A percentile compares a stretch with the other conserved stretches of the same genome.
These are phyloP conservation scores for Melanotaenia duboulayi DNA, from an alignment of 2,113 vertebrate species.

Conservation along the genomic window DNA sequence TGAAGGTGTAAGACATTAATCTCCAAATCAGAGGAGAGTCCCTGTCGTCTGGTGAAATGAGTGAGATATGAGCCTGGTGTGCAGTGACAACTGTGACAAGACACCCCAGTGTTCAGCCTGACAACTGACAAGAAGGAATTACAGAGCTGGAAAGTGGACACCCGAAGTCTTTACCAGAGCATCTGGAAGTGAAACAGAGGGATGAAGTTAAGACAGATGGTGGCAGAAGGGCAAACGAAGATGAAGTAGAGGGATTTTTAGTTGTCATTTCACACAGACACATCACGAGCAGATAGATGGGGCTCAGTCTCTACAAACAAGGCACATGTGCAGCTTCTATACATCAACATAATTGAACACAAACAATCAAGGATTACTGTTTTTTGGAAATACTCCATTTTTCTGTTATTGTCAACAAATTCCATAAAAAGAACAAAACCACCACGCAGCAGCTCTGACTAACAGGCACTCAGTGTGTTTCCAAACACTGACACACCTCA, in stretches of 20 bases:
- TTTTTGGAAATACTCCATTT: not conserved
- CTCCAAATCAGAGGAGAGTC: not conserved
- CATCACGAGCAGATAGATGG: slow-evolving; percentile 8
- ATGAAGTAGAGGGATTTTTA: slow-evolving; percentile 34
- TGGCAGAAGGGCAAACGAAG: slow-evolving; percentile 10
- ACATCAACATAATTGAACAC: not conserved
- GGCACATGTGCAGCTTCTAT: slow-evolving; percentile 11
- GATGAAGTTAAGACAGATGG: slow-evolving; percentile 52
- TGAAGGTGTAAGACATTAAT: slow-evolving; percentile 45
- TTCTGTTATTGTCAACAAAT: not conserved
- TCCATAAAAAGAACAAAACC: not conserved
- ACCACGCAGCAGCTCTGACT: not conserved
- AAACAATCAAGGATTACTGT: not conserved
- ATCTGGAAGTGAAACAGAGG: slow-evolving; percentile 41
- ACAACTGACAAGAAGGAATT: slow-evolving; percentile 54
- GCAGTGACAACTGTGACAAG: slow-evolving; percentile 56
- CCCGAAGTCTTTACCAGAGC: slow-evolving; percentile 8
- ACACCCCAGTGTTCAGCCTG: slow-evolving; percentile 44
- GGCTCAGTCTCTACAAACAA: not conserved
- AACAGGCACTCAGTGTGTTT: no score
- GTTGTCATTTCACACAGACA: slow-evolving; percentile 33
- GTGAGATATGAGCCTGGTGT: slow-evolving; percentile 47
- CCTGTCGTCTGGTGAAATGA: slow-evolving; percentile 30
- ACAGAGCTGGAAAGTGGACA: slow-evolving; percentile 33
- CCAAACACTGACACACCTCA: not conserved